Conservation (phyloP, 2,113 vertebrate genomes). For the Halcyon malimbica region DNA sequence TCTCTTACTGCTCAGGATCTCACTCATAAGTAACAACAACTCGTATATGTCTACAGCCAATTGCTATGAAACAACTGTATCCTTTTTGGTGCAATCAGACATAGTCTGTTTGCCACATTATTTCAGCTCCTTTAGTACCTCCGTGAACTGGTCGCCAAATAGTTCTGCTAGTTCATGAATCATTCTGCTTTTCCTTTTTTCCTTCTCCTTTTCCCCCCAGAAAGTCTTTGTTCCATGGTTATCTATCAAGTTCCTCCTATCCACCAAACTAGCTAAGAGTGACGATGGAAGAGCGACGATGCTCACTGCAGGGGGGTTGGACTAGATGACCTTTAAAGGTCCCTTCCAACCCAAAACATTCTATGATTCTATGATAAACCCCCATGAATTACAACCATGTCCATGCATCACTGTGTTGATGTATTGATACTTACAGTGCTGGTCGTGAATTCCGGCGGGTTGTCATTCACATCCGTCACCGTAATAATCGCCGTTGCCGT, state of each 20-base stretch:
- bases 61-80: background rate
- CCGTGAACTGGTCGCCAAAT: background rate
- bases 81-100: background rate
- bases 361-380: background rate
- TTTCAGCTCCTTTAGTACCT: background rate
- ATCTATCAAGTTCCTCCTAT: background rate
- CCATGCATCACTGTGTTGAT: background rate
- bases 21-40: background rate
- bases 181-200: background rate
- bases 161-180: background rate
- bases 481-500: constrained; percentile 93
- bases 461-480: constrained; percentile 95
- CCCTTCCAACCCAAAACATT: too few relatives aligned
- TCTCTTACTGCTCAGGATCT: background rate
- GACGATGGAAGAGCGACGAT: background rate
- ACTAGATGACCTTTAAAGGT: too few relatives aligned
- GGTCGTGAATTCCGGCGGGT: constrained; percentile 90
- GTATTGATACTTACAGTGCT: constrained; percentile 85
- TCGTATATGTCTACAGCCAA: background rate
- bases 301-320: too few relatives aligned
- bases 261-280: background rate
- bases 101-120: background rate
- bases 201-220: too few relatives aligned
- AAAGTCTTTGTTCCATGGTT: background rate
- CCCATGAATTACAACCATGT: background rate